phyloP scores from a whole-genome alignment of 1,140 invertebrate species.

The Tyrophagus putrescentiae region DNA sequence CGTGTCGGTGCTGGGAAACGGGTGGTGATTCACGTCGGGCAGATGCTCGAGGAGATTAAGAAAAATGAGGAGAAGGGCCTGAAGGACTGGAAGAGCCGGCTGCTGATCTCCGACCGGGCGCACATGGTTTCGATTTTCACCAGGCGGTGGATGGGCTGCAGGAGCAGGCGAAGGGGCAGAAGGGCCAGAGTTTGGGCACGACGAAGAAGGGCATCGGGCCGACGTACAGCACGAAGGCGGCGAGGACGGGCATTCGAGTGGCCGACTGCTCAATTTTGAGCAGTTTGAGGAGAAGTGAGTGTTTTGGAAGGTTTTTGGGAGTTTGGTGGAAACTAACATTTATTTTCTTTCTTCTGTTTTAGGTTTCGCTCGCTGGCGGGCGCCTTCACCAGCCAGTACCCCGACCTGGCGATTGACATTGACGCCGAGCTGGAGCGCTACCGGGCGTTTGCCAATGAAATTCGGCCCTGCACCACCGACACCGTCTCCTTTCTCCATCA shows the following conservation, averaged over 20 bases:
- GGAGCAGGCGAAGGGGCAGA: slow-evolving; percentile 54
- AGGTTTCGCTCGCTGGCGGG: slow-evolving; percentile 66
- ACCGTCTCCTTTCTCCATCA: slow-evolving; percentile 76
- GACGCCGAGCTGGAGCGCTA: slow-evolving; percentile 65
- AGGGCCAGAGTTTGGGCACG: slow-evolving; percentile 57
- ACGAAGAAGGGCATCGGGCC: slow-evolving; percentile 99
- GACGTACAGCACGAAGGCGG: slow-evolving; percentile 89
- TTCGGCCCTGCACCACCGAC: slow-evolving; percentile 74
- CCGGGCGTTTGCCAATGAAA: slow-evolving; percentile 56
- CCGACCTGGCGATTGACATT: slow-evolving; percentile 65
- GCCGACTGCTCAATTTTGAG: slow-evolving; percentile 74
- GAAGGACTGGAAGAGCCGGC: slow-evolving; percentile 56
- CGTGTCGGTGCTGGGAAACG: slow-evolving; percentile 92
- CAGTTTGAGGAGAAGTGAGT: slow-evolving; percentile 70
- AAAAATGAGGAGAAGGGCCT: slow-evolving; percentile 85
- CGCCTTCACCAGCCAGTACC: slow-evolving; percentile 72
- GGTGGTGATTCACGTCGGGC: slow-evolving; percentile 93
- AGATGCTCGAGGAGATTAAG: slow-evolving; percentile 83
- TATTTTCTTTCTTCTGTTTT: slow-evolving; percentile 27
- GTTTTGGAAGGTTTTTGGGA: no score
- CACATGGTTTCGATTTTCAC: slow-evolving; percentile 54
- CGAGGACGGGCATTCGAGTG: slow-evolving; percentile 76
- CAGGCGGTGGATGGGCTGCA: slow-evolving; percentile 83
- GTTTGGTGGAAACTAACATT: slow-evolving; percentile 11
- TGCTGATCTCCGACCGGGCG: slow-evolving; percentile 87